These are phyloP conservation scores for Delphinapterus leucas DNA, from an alignment of 2,113 vertebrate genomes.

Conservation along the genomic window DNA sequence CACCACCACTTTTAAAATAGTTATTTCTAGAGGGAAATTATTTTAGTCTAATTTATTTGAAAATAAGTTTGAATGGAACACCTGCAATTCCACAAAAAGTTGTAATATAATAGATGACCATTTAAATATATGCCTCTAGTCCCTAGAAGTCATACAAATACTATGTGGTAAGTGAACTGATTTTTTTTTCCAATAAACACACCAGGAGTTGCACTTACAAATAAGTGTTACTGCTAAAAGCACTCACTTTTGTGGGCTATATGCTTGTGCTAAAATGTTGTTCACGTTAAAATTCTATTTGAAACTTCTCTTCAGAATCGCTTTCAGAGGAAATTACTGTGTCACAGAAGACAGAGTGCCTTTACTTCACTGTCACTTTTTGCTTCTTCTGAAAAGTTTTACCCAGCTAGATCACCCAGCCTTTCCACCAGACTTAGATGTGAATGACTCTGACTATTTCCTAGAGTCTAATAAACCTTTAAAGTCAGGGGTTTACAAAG, in stretches of 20 bases:
- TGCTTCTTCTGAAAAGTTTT: neutral
- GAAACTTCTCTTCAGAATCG: conserved; percentile 36
- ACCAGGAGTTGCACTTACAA: conserved; percentile 23
- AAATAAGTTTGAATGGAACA: neutral
- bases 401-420: neutral
- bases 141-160: neutral
- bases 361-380: conserved; percentile 27
- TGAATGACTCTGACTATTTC: neutral
- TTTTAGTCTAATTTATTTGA: neutral
- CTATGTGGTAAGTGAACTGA: neutral
- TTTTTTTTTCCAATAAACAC: neutral
- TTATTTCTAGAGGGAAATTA: conserved; percentile 13
- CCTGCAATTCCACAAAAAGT: neutral
- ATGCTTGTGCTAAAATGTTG: neutral
- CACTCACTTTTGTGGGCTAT: neutral
- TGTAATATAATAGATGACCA: neutral
- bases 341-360: conserved; percentile 7
- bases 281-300: conserved; percentile 31
- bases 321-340: conserved; percentile 47
- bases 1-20: neutral
- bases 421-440: neutral
- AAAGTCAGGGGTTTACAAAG: neutral
- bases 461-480: conserved; percentile 23
- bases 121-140: neutral
- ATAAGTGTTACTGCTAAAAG: conserved; percentile 18